These are phyloP conservation scores for Tonatia bakeri DNA, from an alignment of 2,113 vertebrate species.

Conservation along the genomic window DNA sequence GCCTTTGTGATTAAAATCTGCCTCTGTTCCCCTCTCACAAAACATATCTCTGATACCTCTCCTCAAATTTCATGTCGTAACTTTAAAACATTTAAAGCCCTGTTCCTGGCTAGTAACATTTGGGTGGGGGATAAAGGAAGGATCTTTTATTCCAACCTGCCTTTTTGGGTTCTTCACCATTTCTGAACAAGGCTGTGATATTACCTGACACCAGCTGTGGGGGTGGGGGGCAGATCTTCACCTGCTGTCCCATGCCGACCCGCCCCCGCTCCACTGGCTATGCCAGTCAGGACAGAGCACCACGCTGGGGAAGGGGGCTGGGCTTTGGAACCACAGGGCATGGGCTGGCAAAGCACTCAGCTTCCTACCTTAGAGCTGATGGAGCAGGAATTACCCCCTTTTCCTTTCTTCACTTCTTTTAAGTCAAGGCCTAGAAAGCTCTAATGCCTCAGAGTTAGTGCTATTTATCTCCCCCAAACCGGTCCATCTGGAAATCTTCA, in stretches of 20 bases:
- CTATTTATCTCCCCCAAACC: background rate
- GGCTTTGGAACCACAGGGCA: background rate
- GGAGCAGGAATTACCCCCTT: background rate
- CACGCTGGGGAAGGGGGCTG: background rate
- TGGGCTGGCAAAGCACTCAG: background rate
- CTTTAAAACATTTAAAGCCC: background rate
- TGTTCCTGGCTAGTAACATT: background rate
- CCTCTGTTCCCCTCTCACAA: background rate
- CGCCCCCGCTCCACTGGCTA: too few species aligned
- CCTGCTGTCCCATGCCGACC: background rate
- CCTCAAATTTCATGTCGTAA: background rate
- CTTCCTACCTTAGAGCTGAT: background rate
- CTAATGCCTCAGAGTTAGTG: background rate
- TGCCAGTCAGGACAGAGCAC: background rate
- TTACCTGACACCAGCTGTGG: too few species aligned
- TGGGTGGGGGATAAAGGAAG: background rate
- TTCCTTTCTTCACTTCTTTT: background rate
- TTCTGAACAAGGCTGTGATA: background rate
- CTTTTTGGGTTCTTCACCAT: background rate
- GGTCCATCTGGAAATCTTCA: background rate
- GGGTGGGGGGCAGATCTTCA: too few species aligned
- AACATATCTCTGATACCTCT: background rate
- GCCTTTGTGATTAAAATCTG: background rate
- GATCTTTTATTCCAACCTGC: background rate
- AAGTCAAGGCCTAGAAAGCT: background rate